Conservation (phyloP, 2,797 vertebrate genomes). For the Salmo trutta region DNA sequence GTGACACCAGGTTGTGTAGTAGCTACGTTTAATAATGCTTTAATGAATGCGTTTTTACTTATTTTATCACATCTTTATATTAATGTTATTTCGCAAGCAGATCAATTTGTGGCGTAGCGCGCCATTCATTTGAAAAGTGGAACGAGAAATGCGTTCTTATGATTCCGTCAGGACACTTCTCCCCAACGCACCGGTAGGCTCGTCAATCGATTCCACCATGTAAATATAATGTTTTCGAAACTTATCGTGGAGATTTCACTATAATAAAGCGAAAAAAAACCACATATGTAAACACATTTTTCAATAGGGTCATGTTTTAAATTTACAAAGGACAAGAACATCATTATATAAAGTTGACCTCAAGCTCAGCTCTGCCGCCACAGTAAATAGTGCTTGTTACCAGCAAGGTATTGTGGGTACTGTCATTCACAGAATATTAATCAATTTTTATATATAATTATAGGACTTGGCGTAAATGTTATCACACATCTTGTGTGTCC, state of each 20-base stretch:
- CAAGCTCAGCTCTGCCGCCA: too few relatives aligned
- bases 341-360: background rate
- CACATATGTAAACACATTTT: background rate
- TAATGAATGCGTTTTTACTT: background rate
- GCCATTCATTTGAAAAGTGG: background rate
- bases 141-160: background rate
- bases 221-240: background rate
- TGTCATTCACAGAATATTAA: background rate
- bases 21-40: background rate
- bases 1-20: too few relatives aligned
- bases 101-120: background rate
- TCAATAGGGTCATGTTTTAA: background rate
- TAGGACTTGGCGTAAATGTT: background rate
- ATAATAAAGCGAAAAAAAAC: background rate
- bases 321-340: background rate
- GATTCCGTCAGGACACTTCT: background rate
- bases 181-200: background rate
- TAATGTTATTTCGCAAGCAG: background rate
- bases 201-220: background rate
- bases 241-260: background rate
- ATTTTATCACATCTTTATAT: background rate
- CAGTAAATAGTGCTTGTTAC: background rate
- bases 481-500: background rate
- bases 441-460: background rate
- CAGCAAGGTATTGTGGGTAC: background rate